Conservation (phyloP, 2,888 invertebrate genomes). For the Agonopterix subpropinquella region DNA sequence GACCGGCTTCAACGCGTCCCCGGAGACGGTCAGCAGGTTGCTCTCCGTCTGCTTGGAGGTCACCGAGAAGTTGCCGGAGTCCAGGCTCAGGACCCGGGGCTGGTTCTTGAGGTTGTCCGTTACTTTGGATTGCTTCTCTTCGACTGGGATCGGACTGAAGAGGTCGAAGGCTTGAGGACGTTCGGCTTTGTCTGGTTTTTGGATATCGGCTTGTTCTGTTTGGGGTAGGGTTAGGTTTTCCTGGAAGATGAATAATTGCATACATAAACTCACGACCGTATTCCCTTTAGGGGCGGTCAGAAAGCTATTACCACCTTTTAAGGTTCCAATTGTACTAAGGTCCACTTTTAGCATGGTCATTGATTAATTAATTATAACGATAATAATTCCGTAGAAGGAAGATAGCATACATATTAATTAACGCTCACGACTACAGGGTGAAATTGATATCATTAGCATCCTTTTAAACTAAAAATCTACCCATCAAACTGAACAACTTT, state of each 20-base stretch:
- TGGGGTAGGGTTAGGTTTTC: slow-evolving; percentile 36
- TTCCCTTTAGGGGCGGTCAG: too few relatives aligned
- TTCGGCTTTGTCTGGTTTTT: slow-evolving; percentile 33
- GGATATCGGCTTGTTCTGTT: slow-evolving; percentile 21
- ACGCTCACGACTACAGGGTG: too few relatives aligned
- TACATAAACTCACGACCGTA: too few relatives aligned
- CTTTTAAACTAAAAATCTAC: too few relatives aligned
- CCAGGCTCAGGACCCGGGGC: slow-evolving; percentile 55
- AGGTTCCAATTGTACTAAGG: too few relatives aligned
- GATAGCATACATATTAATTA: too few relatives aligned
- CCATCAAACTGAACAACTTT: too few relatives aligned
- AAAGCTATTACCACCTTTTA: too few relatives aligned
- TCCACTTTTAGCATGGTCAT: too few relatives aligned
- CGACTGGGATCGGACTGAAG: slow-evolving; percentile 70
- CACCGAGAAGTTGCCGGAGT: slow-evolving; percentile 62
- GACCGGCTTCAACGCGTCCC: slow-evolving; percentile 52
- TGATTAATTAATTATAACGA: too few relatives aligned
- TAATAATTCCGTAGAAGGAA: too few relatives aligned
- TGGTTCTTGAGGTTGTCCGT: slow-evolving; percentile 44
- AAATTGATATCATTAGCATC: too few relatives aligned
- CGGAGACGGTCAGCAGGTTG: slow-evolving; percentile 47
- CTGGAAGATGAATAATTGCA: slow-evolving; percentile 24
- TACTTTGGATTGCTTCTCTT: slow-evolving; percentile 54
- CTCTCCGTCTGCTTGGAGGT: slow-evolving; percentile 48
- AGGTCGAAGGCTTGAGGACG: slow-evolving; percentile 63